These are phyloP conservation scores for Aegypius monachus DNA, from an alignment of 2,113 vertebrate genomes.

Conservation along the genomic window DNA sequence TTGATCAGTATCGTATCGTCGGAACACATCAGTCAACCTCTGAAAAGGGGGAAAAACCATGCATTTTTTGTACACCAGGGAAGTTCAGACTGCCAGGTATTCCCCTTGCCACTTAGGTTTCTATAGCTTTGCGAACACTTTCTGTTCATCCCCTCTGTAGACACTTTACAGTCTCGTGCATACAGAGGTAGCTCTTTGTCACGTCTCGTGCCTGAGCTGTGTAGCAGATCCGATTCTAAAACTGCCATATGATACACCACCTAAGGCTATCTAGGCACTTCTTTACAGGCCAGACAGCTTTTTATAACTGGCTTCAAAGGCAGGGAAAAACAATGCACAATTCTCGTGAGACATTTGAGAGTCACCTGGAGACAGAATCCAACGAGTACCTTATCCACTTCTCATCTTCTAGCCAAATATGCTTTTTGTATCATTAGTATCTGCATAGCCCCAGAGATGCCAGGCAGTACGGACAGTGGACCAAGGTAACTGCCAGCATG, in stretches of 20 bases:
- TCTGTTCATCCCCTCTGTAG: not conserved
- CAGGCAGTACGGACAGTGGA: fast-evolving
- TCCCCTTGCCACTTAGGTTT: not conserved
- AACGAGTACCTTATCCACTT: not conserved
- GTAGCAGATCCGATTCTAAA: not conserved
- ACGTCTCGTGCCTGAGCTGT: not conserved
- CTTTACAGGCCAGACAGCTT: not conserved
- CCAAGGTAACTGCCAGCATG: not conserved
- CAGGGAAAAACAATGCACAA: not conserved
- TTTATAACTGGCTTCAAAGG: not conserved
- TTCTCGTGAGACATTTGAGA: not conserved
- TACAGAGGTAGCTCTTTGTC: not conserved
- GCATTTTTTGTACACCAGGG: fast-evolving
- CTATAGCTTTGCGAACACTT: not conserved
- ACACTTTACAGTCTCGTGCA: fast-evolving
- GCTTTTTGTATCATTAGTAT: fast-evolving
- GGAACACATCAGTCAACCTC: constrained; percentile 95
- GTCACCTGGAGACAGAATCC: not conserved
- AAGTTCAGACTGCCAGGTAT: not conserved
- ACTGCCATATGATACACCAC: not conserved
- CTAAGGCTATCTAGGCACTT: not conserved
- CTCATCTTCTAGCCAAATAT: not conserved
- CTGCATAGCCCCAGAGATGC: not conserved
- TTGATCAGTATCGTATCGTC: constrained; percentile 93
- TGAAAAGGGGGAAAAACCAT: constrained; percentile 40